Base-by-base conservation (phyloP, 2,888 invertebrate species). In the Cinara cedri region DNA sequence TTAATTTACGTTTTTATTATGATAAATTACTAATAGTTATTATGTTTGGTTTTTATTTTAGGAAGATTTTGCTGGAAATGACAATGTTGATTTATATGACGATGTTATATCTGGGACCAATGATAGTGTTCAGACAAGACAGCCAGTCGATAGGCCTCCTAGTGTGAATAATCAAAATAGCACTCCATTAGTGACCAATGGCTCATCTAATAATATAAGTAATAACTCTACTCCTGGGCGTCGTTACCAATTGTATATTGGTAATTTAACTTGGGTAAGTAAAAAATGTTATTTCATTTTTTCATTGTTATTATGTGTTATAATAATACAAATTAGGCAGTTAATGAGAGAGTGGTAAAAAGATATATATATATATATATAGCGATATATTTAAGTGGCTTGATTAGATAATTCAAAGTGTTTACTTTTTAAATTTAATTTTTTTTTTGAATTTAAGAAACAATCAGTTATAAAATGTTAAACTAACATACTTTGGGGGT, bases 231-330 rank as follows among this genome's bases (percentile, higher is more conserved):
- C 81, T 54, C 70, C 81, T 14, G 81, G 82, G 63, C 81, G 81
- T 14, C 81, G 82, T 4, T 66, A 71, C 4, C 82, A 81, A 51
- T 68, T 81, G 34, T 68, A 81, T 13, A 75, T 81, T 46, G 68
- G 75, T 85, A 99, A 99, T 88, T 90, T 99, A 83, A 97, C 98
- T 84, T 99, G 99, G 98, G 96, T 96, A 90, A 81, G 81, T 80
- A 13, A 44, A 49, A n/a, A 34, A 16, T 11, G 26, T 34, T 49
- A 1, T 60, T 55, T 60, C n/a, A 24, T 65, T 51, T 44, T 19
- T 19, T 44, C 4, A 62, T 62, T 62, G 26, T 42, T 34, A 4
- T 34, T 34, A 34, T 34, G 3, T 34, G 34, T 34, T 4, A 34
- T 34, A 34, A 34, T 34, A 4, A 34, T 34, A 34, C 3, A 34